Evolutionary conservation across 2,797 vertebrate genomes (phyloP).

Genomic region (Ptychobarbus kaznakovi): DNA sequence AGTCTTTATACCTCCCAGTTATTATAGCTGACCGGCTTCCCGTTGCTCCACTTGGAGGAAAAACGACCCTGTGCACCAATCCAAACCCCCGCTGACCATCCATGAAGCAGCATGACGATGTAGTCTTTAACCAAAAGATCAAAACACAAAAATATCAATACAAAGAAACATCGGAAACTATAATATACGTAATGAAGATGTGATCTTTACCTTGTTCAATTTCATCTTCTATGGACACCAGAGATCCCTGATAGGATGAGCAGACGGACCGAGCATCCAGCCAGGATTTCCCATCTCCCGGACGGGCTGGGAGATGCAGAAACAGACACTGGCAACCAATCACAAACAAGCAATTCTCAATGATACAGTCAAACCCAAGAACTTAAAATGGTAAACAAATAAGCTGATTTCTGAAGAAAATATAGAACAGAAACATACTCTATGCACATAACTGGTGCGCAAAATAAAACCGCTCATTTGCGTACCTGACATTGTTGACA

Average conservation of each 20-base stretch:
- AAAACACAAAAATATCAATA: slow-evolving; percentile 29
- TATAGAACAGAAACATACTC: not conserved
- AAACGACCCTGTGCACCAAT: slow-evolving; percentile 83
- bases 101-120: slow-evolving; percentile 92
- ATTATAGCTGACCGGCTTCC: slow-evolving; percentile 80
- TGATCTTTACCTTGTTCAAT: slow-evolving; percentile 88
- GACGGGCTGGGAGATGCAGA: slow-evolving; percentile 83
- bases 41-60: slow-evolving; percentile 83
- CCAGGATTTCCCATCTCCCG: slow-evolving; percentile 83
- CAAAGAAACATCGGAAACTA: not conserved
- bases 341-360: slow-evolving; percentile 59
- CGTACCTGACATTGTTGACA: too few relatives aligned
- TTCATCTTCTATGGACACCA: slow-evolving; percentile 86
- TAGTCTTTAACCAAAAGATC: slow-evolving; percentile 78
- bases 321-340: slow-evolving; percentile 84
- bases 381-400: not conserved
- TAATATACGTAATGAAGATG: not conserved
- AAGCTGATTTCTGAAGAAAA: not conserved
- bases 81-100: slow-evolving; percentile 86
- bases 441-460: too few relatives aligned
- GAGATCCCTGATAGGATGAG: slow-evolving; percentile 76
- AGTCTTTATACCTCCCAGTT: slow-evolving; percentile 89
- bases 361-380: slow-evolving; percentile 49
- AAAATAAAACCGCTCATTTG: too few relatives aligned
- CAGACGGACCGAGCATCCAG: slow-evolving; percentile 86